A percentile compares a stretch with the other conserved stretches of the same genome.
Evolutionary conservation across 2,797 vertebrate species (phyloP).

Genomic region (Sebastolobus alascanus): DNA sequence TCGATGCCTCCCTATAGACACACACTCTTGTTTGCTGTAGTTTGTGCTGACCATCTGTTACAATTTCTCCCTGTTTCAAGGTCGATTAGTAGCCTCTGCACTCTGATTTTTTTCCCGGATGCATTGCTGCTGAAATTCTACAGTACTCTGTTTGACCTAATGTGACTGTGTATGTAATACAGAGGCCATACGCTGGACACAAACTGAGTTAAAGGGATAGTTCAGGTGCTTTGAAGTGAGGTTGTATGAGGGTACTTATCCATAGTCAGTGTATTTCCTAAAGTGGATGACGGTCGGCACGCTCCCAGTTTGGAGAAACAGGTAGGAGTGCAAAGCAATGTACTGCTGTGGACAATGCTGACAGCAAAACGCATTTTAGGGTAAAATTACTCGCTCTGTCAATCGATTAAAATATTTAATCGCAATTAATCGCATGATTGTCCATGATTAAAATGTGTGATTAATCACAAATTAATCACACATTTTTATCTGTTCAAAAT

Average conservation of each 20-base stretch:
- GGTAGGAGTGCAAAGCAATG: too few species aligned
- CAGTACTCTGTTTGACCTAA: background rate
- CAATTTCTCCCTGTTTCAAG: conserved; percentile 40
- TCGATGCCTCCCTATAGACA: conserved; percentile 7
- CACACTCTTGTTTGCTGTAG: conserved; percentile 2
- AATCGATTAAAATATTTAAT: too few species aligned
- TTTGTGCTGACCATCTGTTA: conserved; percentile 34
- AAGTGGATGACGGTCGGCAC: background rate
- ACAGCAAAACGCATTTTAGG: too few species aligned
- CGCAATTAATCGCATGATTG: too few species aligned
- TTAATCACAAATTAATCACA: too few species aligned
- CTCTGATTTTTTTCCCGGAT: background rate
- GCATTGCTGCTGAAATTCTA: conserved; percentile 6
- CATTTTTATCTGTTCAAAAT: too few species aligned
- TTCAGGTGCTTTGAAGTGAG: background rate
- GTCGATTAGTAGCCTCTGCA: conserved; percentile 20
- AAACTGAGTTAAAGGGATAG: background rate
- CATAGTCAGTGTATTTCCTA: too few species aligned
- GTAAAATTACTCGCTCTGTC: too few species aligned
- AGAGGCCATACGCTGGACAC: background rate
- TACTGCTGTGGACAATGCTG: too few species aligned
- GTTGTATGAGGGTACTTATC: too few species aligned
- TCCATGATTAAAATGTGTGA: too few species aligned
- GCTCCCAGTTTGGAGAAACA: too few species aligned
- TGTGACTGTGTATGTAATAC: background rate